These are phyloP conservation scores for Nomada flava DNA, from an alignment of 2,888 invertebrate species.

Conservation along the genomic window DNA sequence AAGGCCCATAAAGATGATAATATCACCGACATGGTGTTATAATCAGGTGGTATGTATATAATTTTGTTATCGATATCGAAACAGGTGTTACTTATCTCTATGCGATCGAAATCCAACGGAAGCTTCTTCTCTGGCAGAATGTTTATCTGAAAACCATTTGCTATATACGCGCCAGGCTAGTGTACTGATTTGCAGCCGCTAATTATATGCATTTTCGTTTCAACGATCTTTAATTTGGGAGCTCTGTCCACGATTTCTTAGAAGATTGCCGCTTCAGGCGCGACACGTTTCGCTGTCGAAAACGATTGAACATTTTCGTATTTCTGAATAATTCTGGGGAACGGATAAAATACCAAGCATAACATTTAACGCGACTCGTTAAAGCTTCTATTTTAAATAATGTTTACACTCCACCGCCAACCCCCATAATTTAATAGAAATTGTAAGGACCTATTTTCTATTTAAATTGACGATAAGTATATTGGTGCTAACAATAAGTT, in stretches of 20 bases:
- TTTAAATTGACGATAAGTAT: neutral
- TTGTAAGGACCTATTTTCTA: neutral
- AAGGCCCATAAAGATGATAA: conserved; percentile 63
- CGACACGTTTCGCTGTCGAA: neutral
- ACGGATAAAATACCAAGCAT: too few relatives aligned
- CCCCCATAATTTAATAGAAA: too few relatives aligned
- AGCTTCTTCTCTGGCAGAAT: conserved; percentile 45
- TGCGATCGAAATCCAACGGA: conserved; percentile 57
- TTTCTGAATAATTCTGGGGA: neutral
- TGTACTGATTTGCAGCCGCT: conserved; percentile 41
- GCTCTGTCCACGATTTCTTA: conserved; percentile 12
- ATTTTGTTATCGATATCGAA: conserved; percentile 63
- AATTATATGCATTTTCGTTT: conserved; percentile 36
- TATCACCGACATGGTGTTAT: conserved; percentile 62
- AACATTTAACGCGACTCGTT: neutral
- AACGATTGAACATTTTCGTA: neutral
- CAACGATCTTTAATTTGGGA: conserved; percentile 33
- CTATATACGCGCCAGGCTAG: neutral
- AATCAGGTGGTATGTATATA: conserved; percentile 63
- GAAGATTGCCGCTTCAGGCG: neutral
- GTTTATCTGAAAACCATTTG: conserved; percentile 43
- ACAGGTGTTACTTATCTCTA: conserved; percentile 59
- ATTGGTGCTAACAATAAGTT: neutral
- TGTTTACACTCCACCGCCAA: too few relatives aligned
- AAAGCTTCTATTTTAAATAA: too few relatives aligned